A percentile compares a stretch with the other conserved stretches of the same genome.
phyloP scores from a whole-genome alignment of 2,888 invertebrate genomes.

The Thereva unica region DNA sequence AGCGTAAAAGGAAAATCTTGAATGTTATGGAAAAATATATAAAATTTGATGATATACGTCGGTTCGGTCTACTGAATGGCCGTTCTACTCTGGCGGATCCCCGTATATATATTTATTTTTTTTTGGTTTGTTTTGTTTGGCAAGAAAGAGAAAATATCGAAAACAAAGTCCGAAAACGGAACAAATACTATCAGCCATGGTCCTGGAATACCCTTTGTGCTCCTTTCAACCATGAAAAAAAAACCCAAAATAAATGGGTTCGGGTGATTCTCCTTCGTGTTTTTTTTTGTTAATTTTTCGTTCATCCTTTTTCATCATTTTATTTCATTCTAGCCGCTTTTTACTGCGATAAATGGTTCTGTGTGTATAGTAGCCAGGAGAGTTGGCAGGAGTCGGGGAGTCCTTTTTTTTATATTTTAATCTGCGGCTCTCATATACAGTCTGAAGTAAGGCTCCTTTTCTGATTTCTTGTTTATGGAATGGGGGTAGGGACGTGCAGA shows the following conservation, averaged over 20 bases:
- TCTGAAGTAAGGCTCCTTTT: no score
- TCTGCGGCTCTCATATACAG: no score
- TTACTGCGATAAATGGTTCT: slow-evolving; percentile 33
- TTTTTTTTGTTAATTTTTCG: no score
- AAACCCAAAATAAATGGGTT: slow-evolving; percentile 35
- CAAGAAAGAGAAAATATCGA: slow-evolving; percentile 2
- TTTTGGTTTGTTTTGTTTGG: neutral
- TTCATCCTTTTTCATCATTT: slow-evolving; percentile 33
- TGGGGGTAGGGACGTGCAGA: no score
- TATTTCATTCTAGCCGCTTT: slow-evolving; percentile 22
- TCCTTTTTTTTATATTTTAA: no score
- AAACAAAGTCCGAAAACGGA: slow-evolving; percentile 19
- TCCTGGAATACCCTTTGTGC: slow-evolving; percentile 26
- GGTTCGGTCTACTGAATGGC: slow-evolving; percentile 21
- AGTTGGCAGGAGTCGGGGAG: no score
- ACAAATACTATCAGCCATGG: slow-evolving; percentile 6
- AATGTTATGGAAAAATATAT: slow-evolving; percentile 38
- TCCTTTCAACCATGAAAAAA: slow-evolving; percentile 33
- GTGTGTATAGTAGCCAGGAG: neutral
- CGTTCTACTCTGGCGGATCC: slow-evolving; percentile 4
- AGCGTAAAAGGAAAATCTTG: slow-evolving; percentile 40
- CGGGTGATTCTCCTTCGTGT: slow-evolving; percentile 10
- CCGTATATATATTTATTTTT: neutral
- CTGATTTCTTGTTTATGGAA: no score
- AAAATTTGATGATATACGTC: slow-evolving; percentile 40